Conservation (phyloP, 2,797 vertebrate species). For the Hippoglossus hippoglossus region DNA sequence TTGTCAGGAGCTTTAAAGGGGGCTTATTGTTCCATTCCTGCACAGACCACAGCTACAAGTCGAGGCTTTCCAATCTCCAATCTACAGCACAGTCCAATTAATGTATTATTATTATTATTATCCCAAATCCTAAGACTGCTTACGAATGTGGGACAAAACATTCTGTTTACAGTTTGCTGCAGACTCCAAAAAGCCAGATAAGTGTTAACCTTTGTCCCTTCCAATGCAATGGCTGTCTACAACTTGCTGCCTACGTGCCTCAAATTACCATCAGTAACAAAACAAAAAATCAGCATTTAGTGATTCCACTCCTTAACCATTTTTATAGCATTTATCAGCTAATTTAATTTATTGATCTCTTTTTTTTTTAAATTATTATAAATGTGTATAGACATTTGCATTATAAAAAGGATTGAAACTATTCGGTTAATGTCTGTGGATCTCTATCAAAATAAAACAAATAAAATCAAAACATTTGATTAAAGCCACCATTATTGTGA, state of each 20-base stretch:
- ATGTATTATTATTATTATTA: neutral
- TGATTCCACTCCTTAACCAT: no score
- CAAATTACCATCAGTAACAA: slow-evolving; percentile 50
- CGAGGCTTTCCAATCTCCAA: slow-evolving; percentile 38
- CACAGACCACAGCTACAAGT: slow-evolving; percentile 41
- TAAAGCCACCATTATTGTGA: no score
- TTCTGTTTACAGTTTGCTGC: slow-evolving; percentile 76
- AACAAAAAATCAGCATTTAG: slow-evolving; percentile 33
- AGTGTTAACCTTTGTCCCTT: slow-evolving; percentile 81
- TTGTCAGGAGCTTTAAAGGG: slow-evolving; percentile 59
- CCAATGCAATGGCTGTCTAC: slow-evolving; percentile 62
- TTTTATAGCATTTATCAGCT: no score
- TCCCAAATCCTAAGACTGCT: slow-evolving; percentile 58
- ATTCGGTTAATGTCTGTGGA: no score
- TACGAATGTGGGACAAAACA: slow-evolving; percentile 63
- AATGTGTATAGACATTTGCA: no score
- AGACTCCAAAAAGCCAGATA: slow-evolving; percentile 73
- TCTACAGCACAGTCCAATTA: slow-evolving; percentile 35
- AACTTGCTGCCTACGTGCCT: slow-evolving; percentile 49
- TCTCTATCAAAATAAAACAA: no score
- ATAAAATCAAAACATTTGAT: no score
- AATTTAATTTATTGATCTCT: no score
- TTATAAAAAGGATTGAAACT: no score
- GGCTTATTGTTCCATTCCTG: slow-evolving; percentile 64
- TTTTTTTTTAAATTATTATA: no score